phyloP scores from a whole-genome alignment of 2,113 vertebrate genomes.

The Paramisgurnus dabryanus region DNA sequence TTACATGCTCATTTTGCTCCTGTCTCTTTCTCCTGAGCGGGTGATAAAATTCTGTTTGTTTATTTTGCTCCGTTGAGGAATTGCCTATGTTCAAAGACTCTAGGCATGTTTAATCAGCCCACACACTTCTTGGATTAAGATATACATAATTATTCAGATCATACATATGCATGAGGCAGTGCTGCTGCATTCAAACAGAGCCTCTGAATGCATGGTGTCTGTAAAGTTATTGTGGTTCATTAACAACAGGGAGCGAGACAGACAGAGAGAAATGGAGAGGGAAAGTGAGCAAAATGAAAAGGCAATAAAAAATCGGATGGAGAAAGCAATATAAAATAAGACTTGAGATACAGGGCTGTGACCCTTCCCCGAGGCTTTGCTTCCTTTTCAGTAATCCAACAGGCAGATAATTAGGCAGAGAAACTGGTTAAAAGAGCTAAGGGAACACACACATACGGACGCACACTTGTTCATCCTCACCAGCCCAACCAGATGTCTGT shows the following conservation, averaged over 20 bases:
- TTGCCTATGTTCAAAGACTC: slow-evolving; percentile 53
- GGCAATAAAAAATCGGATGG: slow-evolving; percentile 13
- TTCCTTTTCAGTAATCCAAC: slow-evolving; percentile 38
- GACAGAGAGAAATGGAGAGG: slow-evolving; percentile 8
- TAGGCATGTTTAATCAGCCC: slow-evolving; percentile 56
- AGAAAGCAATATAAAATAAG: not conserved
- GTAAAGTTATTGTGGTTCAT: slow-evolving; percentile 46
- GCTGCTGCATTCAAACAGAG: slow-evolving; percentile 35
- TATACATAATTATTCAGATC: slow-evolving; percentile 55
- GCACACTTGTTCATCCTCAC: slow-evolving; percentile 21
- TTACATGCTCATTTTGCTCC: slow-evolving; percentile 8
- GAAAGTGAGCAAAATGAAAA: slow-evolving; percentile 9
- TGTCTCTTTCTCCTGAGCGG: not conserved
- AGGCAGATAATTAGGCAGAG: slow-evolving; percentile 48
- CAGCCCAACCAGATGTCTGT: slow-evolving; percentile 22
- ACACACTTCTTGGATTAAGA: slow-evolving; percentile 61
- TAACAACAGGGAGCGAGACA: slow-evolving; percentile 5
- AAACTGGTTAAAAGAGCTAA: slow-evolving; percentile 24
- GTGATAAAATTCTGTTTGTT: slow-evolving; percentile 52
- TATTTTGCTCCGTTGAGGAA: slow-evolving; percentile 46
- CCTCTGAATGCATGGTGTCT: slow-evolving; percentile 32
- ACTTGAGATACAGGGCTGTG: slow-evolving; percentile 10
- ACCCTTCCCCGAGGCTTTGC: slow-evolving; percentile 8
- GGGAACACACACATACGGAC: slow-evolving; percentile 20
- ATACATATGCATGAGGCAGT: slow-evolving; percentile 54